Percentiles rank a stretch among this genome's conserved stretches.
Evolutionary conservation across 2,797 vertebrate species (phyloP).

Genomic region (Hoplostethus mediterraneus): DNA sequence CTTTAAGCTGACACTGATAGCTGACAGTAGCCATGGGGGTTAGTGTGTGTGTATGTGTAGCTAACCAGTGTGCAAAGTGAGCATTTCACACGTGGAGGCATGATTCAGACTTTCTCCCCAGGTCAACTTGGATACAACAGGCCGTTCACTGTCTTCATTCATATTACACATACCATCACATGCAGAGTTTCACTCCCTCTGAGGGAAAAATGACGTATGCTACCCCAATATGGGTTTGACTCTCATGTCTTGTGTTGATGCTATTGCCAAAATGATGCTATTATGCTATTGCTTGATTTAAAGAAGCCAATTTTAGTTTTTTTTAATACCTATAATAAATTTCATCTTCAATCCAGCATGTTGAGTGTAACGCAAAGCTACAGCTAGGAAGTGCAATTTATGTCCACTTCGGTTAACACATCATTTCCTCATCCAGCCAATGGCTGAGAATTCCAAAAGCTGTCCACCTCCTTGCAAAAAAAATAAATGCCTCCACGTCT

Average conservation of each 20-base stretch:
- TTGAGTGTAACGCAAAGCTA: constrained; percentile 22
- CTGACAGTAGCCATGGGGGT: background rate
- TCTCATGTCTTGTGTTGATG: background rate
- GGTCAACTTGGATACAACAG: constrained; percentile 5
- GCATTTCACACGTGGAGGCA: constrained; percentile 8
- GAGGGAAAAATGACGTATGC: background rate
- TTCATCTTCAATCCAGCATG: background rate
- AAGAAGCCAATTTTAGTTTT: background rate
- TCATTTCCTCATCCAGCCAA: constrained; percentile 21
- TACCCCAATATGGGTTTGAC: background rate
- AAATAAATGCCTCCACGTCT: constrained; percentile 64
- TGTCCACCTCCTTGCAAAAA: constrained; percentile 53
- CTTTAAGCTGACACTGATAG: background rate
- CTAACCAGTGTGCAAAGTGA: background rate
- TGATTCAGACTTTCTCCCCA: constrained; percentile 6
- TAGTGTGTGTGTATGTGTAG: background rate
- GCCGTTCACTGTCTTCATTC: constrained; percentile 3
- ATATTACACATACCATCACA: constrained; percentile 12
- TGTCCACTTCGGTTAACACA: constrained; percentile 19
- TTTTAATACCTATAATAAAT: background rate
- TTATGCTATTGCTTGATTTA: background rate
- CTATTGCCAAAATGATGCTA: too few species aligned
- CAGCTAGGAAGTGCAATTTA: constrained; percentile 20
- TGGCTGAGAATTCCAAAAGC: constrained; percentile 55
- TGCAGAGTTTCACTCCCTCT: constrained; percentile 1